Evolutionary conservation across 2,888 invertebrate genomes (phyloP), one percentile per base, ranked within the genome.

Genomic region (Pediacus dermestoides): DNA sequence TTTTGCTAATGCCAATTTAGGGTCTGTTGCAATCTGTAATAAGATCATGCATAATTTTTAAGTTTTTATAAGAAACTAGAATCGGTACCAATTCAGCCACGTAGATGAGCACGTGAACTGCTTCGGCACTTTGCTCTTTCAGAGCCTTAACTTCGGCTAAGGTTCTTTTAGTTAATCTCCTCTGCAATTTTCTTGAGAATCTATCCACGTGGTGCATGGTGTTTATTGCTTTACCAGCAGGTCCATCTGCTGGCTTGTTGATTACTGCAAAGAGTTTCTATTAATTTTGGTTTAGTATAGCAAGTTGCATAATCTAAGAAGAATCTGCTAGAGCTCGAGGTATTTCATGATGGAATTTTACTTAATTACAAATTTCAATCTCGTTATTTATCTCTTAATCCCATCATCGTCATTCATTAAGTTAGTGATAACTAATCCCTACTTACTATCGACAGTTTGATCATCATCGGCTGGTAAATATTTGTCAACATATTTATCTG

Each of bases 401-500:
- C n/a, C n/a, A n/a, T n/a, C n/a, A n/a, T n/a, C n/a, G n/a, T n/a
- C n/a, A n/a, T n/a, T n/a, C n/a, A n/a, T n/a, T n/a, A n/a, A n/a
- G n/a, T n/a, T n/a, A n/a, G n/a, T n/a, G n/a, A n/a, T n/a, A n/a
- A n/a, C n/a, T n/a, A n/a, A n/a, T n/a, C n/a, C n/a, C n/a, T n/a
- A 56, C 74, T 71, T 61, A 85, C 85, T 80, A 58, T 85, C 83
- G 44, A 68, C 67, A 39, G 74, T 73, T 65, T 81, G 80, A 60
- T 80, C 80, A 37, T 63, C 65, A 62, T 81, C 82, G 4, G 78
- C 77, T 13, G 88, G 85, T 50, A 89, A 72, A 66, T 85, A 87
- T 67, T 78, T 86, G 70, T 89, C 88, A 30, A 89, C 83, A 60
- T 87, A 88, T 61, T 81, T 80, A 61, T 89, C 89, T 13, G 88